A percentile compares a stretch with the other conserved stretches of the same genome.
Evolutionary conservation across 2,113 vertebrate genomes (phyloP).

Genomic region (Centropus bengalensis): DNA sequence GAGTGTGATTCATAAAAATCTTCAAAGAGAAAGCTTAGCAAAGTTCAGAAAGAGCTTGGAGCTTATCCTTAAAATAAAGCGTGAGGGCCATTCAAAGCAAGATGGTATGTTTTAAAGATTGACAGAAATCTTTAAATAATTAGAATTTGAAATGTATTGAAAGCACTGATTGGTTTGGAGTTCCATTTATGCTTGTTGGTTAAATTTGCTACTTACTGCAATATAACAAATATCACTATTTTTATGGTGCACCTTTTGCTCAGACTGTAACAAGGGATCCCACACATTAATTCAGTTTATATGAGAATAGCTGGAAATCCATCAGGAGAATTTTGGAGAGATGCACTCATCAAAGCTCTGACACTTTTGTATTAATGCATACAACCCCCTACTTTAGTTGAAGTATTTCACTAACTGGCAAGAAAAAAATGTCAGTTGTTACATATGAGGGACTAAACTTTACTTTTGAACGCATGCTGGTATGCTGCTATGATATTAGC

Average conservation of each 20-base stretch:
- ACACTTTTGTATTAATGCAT: not conserved
- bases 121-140: not conserved
- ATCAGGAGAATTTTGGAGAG: not conserved
- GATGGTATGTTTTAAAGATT: not conserved
- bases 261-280: not conserved
- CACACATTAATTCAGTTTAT: not conserved
- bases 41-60: not conserved
- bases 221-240: not conserved
- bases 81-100: not conserved
- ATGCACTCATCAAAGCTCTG: not conserved
- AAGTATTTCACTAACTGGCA: not conserved
- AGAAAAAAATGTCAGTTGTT: not conserved
- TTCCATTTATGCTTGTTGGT: not conserved
- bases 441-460: not conserved
- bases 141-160: not conserved
- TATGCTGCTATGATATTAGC: not conserved
- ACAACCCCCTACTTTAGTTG: not conserved
- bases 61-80: not conserved
- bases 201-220: slow-evolving; percentile 16
- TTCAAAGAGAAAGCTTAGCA: not conserved
- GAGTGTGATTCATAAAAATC: not conserved
- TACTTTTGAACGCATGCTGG: not conserved
- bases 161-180: not conserved
- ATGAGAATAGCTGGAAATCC: not conserved
- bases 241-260: not conserved